A percentile compares a stretch with the other conserved stretches of the same genome.
Evolutionary conservation across 2,888 invertebrate species (phyloP).

Genomic region (Ctena decussata): DNA sequence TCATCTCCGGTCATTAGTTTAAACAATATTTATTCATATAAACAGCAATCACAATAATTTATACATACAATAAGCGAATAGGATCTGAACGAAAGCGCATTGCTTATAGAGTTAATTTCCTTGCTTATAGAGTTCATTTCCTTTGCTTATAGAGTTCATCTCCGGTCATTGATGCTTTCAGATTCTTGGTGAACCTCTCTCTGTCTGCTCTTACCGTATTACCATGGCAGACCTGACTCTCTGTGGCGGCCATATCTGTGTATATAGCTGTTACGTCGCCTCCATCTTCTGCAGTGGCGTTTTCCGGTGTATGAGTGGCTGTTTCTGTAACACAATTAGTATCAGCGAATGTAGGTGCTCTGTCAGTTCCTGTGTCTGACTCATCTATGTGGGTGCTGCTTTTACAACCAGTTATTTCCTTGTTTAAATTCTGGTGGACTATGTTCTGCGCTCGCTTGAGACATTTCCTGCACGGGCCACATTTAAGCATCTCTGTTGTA

Average conservation of each 20-base stretch:
- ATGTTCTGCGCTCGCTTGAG: not conserved
- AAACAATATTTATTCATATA: too few species aligned
- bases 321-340: too few species aligned
- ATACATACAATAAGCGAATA: too few species aligned
- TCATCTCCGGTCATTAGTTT: too few species aligned
- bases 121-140: too few species aligned
- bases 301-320: not conserved
- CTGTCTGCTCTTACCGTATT: not conserved
- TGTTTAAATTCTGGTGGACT: not conserved
- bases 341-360: too few species aligned
- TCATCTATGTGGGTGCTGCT: not conserved
- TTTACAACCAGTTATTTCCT: not conserved
- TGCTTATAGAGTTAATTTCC: too few species aligned
- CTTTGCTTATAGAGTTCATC: too few species aligned
- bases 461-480: conserved; percentile 10
- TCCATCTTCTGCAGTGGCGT: not conserved
- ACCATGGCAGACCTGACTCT: too few species aligned
- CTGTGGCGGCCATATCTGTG: not conserved
- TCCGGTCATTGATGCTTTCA: not conserved
- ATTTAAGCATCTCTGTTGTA: not conserved
- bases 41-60: too few species aligned
- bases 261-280: not conserved
- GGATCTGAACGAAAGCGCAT: too few species aligned
- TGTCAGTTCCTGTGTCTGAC: not conserved
- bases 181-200: not conserved